Evolutionary conservation across 2,797 vertebrate genomes (phyloP).

Genomic region (Pseudocheirus occidentalis): DNA sequence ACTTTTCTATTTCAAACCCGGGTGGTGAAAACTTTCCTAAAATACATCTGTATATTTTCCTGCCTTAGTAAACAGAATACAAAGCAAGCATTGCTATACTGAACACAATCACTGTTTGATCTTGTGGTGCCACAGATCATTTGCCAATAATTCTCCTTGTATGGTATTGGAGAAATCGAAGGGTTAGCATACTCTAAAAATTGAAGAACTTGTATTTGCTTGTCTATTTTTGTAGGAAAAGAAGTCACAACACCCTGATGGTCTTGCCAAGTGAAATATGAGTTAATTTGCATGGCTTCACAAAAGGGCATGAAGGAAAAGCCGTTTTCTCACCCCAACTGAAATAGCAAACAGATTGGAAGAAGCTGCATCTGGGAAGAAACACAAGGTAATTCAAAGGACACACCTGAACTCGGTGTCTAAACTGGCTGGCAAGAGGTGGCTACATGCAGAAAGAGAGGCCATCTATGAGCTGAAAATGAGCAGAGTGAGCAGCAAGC

Average conservation of each 20-base stretch:
- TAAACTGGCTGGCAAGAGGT: not conserved
- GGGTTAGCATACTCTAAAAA: not conserved
- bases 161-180: not conserved
- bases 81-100: not conserved
- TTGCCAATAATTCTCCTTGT: not conserved
- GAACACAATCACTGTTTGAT: not conserved
- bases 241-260: not conserved
- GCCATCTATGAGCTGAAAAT: not conserved
- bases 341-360: not conserved
- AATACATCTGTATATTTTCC: not conserved
- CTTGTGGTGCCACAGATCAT: not conserved
- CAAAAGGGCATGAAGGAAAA: not conserved
- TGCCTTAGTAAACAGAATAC: slow-evolving; percentile 21
- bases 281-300: not conserved
- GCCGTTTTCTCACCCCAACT: not conserved
- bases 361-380: not conserved
- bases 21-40: slow-evolving; percentile 27
- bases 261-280: not conserved
- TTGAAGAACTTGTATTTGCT: not conserved
- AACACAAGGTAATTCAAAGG: not conserved
- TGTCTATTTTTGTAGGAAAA: not conserved
- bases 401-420: not conserved
- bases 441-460: not conserved
- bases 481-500: not conserved
- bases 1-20: not conserved